Percentiles rank a stretch among this genome's conserved stretches.
These are phyloP conservation scores for Microctenopoma stevenorrisi DNA, from an alignment of 2,797 vertebrate genomes.

Conservation along the genomic window DNA sequence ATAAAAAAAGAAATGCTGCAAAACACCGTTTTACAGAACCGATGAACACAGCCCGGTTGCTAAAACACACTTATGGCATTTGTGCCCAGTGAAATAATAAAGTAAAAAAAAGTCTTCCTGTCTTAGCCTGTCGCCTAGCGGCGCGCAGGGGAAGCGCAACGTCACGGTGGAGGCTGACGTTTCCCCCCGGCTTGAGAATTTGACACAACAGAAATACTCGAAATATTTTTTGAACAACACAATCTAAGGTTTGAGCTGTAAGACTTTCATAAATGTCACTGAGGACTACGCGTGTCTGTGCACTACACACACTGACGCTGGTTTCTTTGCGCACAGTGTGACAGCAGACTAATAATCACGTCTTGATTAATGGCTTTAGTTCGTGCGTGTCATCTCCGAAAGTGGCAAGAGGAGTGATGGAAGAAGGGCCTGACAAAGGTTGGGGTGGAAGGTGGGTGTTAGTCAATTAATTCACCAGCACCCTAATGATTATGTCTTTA, in stretches of 20 bases:
- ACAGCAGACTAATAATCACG: conserved; percentile 49
- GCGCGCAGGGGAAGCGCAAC: conserved; percentile 13
- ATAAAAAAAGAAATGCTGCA: conserved; percentile 8
- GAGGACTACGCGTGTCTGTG: not conserved
- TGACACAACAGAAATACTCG: not conserved
- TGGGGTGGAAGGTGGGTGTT: not conserved
- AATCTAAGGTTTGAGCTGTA: not conserved
- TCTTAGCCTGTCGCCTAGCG: conserved; percentile 55
- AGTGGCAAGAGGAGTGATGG: conserved; percentile 21
- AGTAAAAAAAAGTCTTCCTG: not conserved
- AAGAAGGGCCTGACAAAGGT: not conserved
- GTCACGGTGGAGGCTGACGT: not conserved
- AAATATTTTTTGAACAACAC: not conserved
- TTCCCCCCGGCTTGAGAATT: not conserved
- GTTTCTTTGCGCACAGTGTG: conserved; percentile 17
- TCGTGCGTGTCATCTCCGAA: conserved; percentile 19
- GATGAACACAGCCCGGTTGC: conserved; percentile 23
- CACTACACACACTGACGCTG: not conserved
- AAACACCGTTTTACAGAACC: conserved; percentile 15
- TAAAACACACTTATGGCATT: conserved; percentile 29
- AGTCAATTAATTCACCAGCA: conserved; percentile 39
- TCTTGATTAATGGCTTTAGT: conserved; percentile 34
- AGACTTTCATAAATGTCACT: not conserved
- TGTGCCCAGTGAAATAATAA: conserved; percentile 21
- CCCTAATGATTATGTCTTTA: conserved; percentile 34